phyloP scores from a whole-genome alignment of 2,888 invertebrate genomes.

The Sarcophaga carnaria region DNA sequence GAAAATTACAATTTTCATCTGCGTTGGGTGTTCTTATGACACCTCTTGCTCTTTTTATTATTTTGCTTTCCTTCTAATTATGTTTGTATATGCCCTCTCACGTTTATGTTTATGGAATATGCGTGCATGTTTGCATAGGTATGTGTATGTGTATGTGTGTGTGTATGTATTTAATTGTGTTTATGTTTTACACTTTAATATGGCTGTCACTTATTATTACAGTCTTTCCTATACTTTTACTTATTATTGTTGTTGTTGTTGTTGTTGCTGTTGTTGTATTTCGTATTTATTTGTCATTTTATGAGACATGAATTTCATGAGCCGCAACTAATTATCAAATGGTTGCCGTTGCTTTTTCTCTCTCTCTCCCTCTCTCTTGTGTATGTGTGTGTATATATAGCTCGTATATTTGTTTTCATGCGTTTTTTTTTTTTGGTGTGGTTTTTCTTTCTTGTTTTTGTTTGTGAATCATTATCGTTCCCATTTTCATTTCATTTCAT shows the following conservation, averaged over 20 bases:
- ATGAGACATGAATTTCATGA: slow-evolving; percentile 75
- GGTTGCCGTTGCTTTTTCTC: slow-evolving; percentile 61
- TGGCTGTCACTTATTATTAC: slow-evolving; percentile 37
- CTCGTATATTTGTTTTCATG: neutral
- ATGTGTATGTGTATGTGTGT: neutral
- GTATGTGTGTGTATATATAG: neutral
- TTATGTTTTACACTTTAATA: slow-evolving; percentile 40
- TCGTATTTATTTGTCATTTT: no score
- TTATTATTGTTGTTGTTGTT: neutral
- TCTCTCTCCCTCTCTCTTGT: neutral
- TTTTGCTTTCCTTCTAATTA: neutral
- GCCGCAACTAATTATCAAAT: slow-evolving; percentile 80
- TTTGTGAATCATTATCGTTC: slow-evolving; percentile 42
- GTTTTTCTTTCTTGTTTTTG: neutral
- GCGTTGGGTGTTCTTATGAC: no score
- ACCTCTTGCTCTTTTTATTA: neutral
- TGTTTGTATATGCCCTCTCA: no score
- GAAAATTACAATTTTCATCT: no score
- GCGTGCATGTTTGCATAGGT: neutral
- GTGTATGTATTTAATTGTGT: slow-evolving; percentile 25
- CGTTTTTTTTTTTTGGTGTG: neutral
- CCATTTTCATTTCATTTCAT: slow-evolving; percentile 49
- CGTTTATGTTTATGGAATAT: no score
- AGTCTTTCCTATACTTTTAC: neutral
- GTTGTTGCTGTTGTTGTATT: slow-evolving; percentile 5